Base-by-base conservation (phyloP, 2,888 invertebrate genomes). In the Leptinotarsa juncta region DNA sequence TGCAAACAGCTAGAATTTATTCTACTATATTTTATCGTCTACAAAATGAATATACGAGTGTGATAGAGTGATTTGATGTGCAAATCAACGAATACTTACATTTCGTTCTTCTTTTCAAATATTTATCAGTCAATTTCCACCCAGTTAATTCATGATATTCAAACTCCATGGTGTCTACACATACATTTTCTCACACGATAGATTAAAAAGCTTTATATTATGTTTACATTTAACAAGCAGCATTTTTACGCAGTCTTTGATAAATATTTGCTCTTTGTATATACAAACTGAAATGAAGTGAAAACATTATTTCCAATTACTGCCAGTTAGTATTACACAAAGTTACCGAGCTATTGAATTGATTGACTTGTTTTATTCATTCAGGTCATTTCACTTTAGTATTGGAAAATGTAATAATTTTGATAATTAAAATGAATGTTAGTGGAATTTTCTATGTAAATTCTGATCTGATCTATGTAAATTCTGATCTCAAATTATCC, bases 191-290 rank as follows among this genome's bases (percentile, higher is more conserved):
- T 79, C 76, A 79, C 77, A 77, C 62, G 72, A 71, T 73, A 67
- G 55, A 57, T 72, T 75, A 75, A 78, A 78, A 76, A 79, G 75
- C 74, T 78, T 77, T 74, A 67, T 68, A 75, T 68, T 79, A 67
- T 83, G 82, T 83, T 83, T 83, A 83, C 76, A 80, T 80, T 79
- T 73, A 76, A 78, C 76, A 80, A 78, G 76, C 81, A 76, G 55
- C 78, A 79, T 81, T 83, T 83, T 83, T 82, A 83, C 80, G 80
- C 80, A 79, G 74, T 76, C 72, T 78, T 78, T 81, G 79, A 76
- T 83, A 83, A 83, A 83, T 82, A 83, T 83, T 83, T 83, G 81
- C 79, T 79, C 78, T 70, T 79, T 79, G 78, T 82, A 79, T 83
- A 82, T 82, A 83, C 83, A 82, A 78, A 70, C 74, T 77, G 78